Percentiles rank a stretch among this genome's conserved stretches.
Evolutionary conservation across 2,888 invertebrate species (phyloP).

Genomic region (Micropterix aruncella): DNA sequence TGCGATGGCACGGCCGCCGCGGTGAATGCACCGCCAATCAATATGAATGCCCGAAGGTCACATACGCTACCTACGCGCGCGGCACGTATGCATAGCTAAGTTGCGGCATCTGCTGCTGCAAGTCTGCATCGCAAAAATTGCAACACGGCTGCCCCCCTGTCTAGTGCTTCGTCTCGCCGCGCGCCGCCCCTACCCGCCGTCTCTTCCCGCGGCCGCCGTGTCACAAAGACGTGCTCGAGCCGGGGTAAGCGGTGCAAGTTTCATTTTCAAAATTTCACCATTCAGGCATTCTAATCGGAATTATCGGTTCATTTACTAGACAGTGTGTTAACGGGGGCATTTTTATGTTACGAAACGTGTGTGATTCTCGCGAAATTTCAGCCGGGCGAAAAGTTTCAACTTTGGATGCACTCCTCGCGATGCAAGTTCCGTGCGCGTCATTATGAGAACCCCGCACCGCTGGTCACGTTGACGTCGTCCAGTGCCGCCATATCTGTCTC

Average conservation of each 20-base stretch:
- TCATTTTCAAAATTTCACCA: neutral
- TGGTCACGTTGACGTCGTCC: constrained; percentile 54
- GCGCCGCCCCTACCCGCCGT: constrained; percentile 39
- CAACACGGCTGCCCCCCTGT: constrained; percentile 35
- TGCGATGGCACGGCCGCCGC: neutral
- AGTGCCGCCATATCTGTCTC: constrained; percentile 55
- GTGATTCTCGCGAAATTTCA: neutral
- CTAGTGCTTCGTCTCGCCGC: constrained; percentile 34
- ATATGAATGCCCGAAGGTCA: neutral
- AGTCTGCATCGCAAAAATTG: constrained; percentile 40
- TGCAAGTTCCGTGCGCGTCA: constrained; percentile 64
- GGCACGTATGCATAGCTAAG: neutral
- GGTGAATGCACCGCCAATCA: neutral
- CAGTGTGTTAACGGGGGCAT: too few species aligned
- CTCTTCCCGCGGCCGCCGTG: constrained; percentile 37
- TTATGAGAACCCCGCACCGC: constrained; percentile 62
- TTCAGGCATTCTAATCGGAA: too few species aligned
- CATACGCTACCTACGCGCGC: neutral
- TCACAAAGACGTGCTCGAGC: neutral
- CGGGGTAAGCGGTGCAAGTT: neutral
- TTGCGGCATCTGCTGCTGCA: constrained; percentile 26
- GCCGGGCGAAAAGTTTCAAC: constrained; percentile 14
- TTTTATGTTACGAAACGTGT: neutral
- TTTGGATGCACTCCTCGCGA: constrained; percentile 46
- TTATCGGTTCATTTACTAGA: too few species aligned